phyloP scores from a whole-genome alignment of 2,113 vertebrate species.

The Stomatorhinus ivindoensis region DNA sequence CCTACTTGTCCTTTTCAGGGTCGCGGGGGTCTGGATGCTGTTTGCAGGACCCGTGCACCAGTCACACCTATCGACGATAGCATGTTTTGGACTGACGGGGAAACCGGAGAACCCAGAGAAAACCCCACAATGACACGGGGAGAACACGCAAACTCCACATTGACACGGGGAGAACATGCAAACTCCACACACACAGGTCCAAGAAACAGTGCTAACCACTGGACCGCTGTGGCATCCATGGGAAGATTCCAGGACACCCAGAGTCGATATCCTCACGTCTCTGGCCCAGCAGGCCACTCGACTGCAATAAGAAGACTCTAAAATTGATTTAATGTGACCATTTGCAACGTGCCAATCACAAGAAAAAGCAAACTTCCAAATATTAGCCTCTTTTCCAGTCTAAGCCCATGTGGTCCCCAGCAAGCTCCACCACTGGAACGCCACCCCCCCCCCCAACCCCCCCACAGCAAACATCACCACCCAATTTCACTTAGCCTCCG shows the following conservation, averaged over 20 bases:
- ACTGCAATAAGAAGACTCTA: not conserved
- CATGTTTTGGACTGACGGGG: too few species aligned
- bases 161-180: too few species aligned
- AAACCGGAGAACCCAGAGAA: too few species aligned
- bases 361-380: not conserved
- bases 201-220: not conserved
- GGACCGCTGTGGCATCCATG: not conserved
- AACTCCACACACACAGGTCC: not conserved
- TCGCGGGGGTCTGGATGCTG: not conserved
- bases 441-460: too few species aligned
- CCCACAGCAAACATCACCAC: too few species aligned
- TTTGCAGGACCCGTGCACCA: too few species aligned
- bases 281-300: not conserved
- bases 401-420: not conserved
- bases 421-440: not conserved
- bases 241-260: not conserved
- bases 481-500: too few species aligned
- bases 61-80: too few species aligned
- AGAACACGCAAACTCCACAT: not conserved
- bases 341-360: not conserved
- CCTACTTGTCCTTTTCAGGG: not conserved
- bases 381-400: not conserved
- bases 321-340: not conserved
- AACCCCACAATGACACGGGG: too few species aligned
- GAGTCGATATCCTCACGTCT: not conserved